phyloP scores from a whole-genome alignment of 2,113 vertebrate species.

The Cephalopterus ornatus region DNA sequence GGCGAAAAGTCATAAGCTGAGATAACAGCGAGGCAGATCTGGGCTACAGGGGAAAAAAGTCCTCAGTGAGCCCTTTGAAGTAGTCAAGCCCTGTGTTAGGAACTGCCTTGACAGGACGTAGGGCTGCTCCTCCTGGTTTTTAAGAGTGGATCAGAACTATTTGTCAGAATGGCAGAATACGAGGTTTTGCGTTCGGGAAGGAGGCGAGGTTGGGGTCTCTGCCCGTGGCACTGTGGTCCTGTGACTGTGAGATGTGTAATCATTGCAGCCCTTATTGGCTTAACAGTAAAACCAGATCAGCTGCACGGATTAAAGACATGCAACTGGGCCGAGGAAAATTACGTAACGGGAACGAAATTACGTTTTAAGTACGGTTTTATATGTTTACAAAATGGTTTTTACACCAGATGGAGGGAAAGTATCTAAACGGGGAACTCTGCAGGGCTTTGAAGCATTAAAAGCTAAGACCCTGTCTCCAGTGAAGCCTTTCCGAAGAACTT shows the following conservation, averaged over 20 bases:
- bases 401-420: neutral
- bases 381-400: conserved; percentile 33
- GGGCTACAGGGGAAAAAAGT: neutral
- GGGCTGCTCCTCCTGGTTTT: neutral
- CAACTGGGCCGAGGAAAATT: conserved; percentile 37
- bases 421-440: neutral
- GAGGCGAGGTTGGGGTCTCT: neutral
- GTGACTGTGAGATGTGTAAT: neutral
- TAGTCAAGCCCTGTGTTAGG: neutral
- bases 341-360: neutral
- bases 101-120: neutral
- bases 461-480: neutral
- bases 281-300: neutral
- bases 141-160: neutral
- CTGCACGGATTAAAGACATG: conserved; percentile 14
- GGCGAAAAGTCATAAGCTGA: neutral
- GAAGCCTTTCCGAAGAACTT: neutral
- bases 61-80: neutral
- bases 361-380: neutral
- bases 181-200: neutral
- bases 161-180: neutral
- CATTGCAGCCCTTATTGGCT: neutral
- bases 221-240: neutral
- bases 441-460: conserved; percentile 15
- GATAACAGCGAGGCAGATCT: neutral